Evolutionary conservation across 2,888 invertebrate species (phyloP).

Genomic region (Sarcophaga rosellei): DNA sequence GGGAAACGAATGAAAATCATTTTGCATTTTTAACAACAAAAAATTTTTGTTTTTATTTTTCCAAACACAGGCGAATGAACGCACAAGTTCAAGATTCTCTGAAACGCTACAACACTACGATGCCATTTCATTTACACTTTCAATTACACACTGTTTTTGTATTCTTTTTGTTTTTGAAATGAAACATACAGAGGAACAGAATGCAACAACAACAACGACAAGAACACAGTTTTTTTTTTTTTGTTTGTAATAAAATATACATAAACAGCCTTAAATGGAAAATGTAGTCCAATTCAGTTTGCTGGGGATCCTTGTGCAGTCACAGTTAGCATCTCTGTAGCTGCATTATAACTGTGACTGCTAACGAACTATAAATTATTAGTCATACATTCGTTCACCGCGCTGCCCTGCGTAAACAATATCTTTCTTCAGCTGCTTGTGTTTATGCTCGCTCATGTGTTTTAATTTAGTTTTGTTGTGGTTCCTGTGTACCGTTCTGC

Average conservation of each 20-base stretch:
- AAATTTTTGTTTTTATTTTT: slow-evolving; percentile 27
- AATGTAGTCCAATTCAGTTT: slow-evolving; percentile 79
- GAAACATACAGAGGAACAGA: background rate
- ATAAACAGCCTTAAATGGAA: slow-evolving; percentile 56
- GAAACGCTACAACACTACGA: slow-evolving; percentile 14
- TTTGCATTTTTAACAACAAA: slow-evolving; percentile 49
- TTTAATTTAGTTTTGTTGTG: background rate
- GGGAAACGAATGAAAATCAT: slow-evolving; percentile 41
- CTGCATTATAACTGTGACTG: background rate
- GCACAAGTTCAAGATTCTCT: slow-evolving; percentile 78
- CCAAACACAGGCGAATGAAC: slow-evolving; percentile 70
- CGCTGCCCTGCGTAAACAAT: no score
- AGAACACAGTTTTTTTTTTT: background rate
- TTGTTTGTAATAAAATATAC: slow-evolving; percentile 24
- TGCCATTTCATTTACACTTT: slow-evolving; percentile 5
- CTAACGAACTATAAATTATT: no score
- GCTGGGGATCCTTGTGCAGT: slow-evolving; percentile 75
- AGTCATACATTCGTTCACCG: no score
- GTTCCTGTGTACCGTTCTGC: no score
- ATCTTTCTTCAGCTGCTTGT: no score
- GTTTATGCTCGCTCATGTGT: no score
- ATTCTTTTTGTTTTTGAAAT: background rate
- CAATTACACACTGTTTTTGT: slow-evolving; percentile 16
- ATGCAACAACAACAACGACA: slow-evolving; percentile 29
- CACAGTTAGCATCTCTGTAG: slow-evolving; percentile 25